These are phyloP conservation scores for Papilio glaucus DNA, from an alignment of 1,140 invertebrate genomes.

Conservation along the genomic window DNA sequence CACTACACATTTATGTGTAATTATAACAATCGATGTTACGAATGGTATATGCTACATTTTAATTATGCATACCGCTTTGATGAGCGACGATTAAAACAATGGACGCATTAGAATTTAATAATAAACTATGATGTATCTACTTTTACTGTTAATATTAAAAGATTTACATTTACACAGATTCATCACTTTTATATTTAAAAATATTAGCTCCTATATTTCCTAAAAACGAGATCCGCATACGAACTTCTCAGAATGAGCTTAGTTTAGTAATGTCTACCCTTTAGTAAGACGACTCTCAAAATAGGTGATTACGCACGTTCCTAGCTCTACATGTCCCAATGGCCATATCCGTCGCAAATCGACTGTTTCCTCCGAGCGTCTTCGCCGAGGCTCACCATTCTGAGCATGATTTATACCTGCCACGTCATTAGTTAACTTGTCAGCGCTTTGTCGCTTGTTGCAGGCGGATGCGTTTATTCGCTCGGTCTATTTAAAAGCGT, in stretches of 20 bases:
- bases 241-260: not conserved
- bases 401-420: conserved; percentile 81
- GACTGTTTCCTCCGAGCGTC: conserved; percentile 73
- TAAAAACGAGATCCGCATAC: not conserved
- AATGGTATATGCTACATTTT: conserved; percentile 6
- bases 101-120: not conserved
- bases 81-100: not conserved
- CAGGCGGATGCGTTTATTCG: conserved; percentile 72
- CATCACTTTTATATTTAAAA: not conserved
- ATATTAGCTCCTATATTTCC: not conserved
- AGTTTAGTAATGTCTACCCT: not conserved
- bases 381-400: conserved; percentile 67
- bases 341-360: conserved; percentile 79
- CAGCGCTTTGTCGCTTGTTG: conserved; percentile 68
- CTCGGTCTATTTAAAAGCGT: conserved; percentile 53
- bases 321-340: conserved; percentile 67
- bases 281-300: conserved; percentile 12
- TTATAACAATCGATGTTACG: conserved; percentile 8
- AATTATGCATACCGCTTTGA: not conserved
- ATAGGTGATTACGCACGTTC: conserved; percentile 42
- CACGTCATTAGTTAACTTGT: conserved; percentile 74
- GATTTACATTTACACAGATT: not conserved
- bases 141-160: conserved; percentile 12
- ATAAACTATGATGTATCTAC: not conserved
- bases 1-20: not conserved